These are phyloP conservation scores for Lasioglossum calceatum DNA, from an alignment of 2,888 invertebrate genomes.

Conservation along the genomic window DNA sequence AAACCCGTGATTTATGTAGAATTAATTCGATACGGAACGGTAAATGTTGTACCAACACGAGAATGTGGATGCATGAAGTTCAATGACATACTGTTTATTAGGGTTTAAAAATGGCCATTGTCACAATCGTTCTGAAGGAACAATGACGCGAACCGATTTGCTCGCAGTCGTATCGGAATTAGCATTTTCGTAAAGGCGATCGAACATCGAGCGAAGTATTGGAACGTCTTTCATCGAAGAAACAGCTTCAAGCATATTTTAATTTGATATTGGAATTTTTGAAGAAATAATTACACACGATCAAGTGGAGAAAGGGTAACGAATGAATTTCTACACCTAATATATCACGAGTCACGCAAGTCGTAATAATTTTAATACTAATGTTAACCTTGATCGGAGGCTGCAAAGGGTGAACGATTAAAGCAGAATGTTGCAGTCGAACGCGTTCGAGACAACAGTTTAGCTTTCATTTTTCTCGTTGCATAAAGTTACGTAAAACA, in stretches of 20 bases:
- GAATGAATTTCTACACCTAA: background rate
- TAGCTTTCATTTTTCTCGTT: background rate
- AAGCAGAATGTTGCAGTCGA: background rate
- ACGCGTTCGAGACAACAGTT: background rate
- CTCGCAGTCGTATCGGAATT: slow-evolving; percentile 51
- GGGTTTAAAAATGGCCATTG: slow-evolving; percentile 60
- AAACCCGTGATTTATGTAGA: background rate
- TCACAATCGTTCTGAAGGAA: slow-evolving; percentile 56
- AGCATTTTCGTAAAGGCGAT: slow-evolving; percentile 63
- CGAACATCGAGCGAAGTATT: slow-evolving; percentile 43
- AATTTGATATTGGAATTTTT: too few relatives aligned
- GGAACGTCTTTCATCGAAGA: background rate
- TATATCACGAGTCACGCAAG: background rate
- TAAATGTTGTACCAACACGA: background rate
- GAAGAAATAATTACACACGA: background rate
- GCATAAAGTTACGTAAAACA: slow-evolving; percentile 8
- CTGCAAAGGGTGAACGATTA: background rate
- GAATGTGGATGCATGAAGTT: slow-evolving; percentile 37
- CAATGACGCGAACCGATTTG: slow-evolving; percentile 62
- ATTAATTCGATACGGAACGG: slow-evolving; percentile 1
- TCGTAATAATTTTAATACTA: background rate
- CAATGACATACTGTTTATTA: slow-evolving; percentile 60
- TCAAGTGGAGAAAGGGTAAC: background rate
- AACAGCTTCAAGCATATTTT: background rate
- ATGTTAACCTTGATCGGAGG: background rate